Percentiles rank a stretch among this genome's conserved stretches.
Conservation (phyloP, 2,888 invertebrate genomes). For the Ormyrus pomaceus region DNA sequence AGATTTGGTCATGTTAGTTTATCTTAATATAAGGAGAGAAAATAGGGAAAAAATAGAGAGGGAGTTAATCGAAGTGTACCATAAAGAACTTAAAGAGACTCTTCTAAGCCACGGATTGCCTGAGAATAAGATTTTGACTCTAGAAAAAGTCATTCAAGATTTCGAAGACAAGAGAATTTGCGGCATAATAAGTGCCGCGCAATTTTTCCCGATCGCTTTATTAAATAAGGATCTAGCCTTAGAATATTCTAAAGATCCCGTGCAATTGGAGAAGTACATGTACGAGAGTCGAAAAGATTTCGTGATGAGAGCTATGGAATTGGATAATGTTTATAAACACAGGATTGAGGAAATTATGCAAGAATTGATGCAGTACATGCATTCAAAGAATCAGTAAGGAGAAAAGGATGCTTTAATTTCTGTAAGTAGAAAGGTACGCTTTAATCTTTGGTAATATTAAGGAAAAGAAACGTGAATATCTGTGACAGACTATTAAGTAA, state of each 20-base stretch:
- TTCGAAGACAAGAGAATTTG: neutral
- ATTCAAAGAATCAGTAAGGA: too few species aligned
- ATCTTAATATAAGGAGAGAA: too few species aligned
- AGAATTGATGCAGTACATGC: slow-evolving; percentile 22
- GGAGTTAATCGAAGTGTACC: too few species aligned
- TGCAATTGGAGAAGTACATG: neutral
- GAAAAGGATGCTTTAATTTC: too few species aligned
- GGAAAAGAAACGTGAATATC: too few species aligned
- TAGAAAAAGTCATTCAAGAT: neutral
- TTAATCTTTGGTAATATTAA: too few species aligned
- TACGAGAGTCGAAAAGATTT: slow-evolving; percentile 1
- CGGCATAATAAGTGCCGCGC: neutral
- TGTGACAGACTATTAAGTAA: too few species aligned
- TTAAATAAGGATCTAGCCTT: too few species aligned
- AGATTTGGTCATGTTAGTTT: neutral
- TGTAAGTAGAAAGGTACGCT: too few species aligned
- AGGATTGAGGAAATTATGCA: too few species aligned
- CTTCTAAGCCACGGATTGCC: neutral
- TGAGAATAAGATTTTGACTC: neutral
- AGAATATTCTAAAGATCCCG: neutral
- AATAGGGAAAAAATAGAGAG: too few species aligned
- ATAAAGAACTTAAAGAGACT: neutral
- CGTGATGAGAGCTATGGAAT: neutral
- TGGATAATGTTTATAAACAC: neutral
- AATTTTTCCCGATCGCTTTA: neutral